These are phyloP conservation scores for Oreochromis grahami DNA, from an alignment of 2,797 vertebrate genomes.

Conservation along the genomic window DNA sequence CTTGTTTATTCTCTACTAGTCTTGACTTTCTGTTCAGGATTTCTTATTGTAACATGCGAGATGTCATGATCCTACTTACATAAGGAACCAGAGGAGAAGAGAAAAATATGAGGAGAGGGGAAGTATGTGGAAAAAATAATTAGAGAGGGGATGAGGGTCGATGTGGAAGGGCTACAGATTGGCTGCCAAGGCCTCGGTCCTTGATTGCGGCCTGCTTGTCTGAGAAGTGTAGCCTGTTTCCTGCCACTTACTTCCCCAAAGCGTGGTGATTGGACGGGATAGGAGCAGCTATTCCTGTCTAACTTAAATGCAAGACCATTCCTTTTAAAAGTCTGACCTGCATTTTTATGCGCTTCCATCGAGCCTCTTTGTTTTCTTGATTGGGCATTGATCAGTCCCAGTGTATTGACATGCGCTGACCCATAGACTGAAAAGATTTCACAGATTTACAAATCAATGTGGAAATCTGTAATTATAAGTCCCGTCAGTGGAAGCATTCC, in stretches of 20 bases:
- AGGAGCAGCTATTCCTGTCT: neutral
- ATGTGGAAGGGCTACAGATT: conserved; percentile 27
- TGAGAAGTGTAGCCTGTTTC: conserved; percentile 3
- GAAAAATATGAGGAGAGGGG: neutral
- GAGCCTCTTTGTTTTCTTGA: conserved; percentile 9
- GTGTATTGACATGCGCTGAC: neutral
- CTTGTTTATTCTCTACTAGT: neutral
- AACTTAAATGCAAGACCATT: neutral
- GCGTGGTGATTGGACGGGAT: conserved; percentile 18
- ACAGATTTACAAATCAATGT: neutral
- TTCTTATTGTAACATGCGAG: neutral
- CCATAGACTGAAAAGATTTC: neutral
- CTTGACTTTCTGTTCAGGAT: neutral
- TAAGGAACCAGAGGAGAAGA: neutral
- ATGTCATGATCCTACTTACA: conserved; percentile 13
- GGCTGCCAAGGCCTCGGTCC: neutral
- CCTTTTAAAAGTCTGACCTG: neutral
- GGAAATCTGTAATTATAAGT: neutral
- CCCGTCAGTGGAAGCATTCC: neutral
- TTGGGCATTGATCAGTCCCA: conserved; percentile 10
- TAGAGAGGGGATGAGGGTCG: neutral
- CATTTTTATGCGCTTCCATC: neutral
- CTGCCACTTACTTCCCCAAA: conserved; percentile 3
- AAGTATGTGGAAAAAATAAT: conserved; percentile 28
- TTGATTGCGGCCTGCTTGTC: conserved; percentile 49